Evolutionary conservation across 2,113 vertebrate genomes (phyloP), one percentile per base, ranked within the genome.

Genomic region (Psammodynastes pulverulentus): DNA sequence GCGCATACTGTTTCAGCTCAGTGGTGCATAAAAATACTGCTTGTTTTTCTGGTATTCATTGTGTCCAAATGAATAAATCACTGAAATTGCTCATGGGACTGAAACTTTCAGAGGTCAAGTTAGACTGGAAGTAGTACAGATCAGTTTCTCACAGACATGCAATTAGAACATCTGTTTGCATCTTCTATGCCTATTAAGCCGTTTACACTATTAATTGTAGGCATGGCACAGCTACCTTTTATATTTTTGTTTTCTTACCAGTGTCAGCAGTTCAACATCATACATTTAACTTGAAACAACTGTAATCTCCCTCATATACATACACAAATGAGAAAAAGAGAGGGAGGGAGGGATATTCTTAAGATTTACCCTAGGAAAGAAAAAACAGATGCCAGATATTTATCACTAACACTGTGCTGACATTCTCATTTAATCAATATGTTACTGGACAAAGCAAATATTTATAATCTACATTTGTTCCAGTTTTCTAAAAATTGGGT

Each of bases 131-230:
- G 94, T 91, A 92, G 95, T 88, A 95, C 97, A 97, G 94, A 96
- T n/a, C 91, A 94, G 88, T 94, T 97, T 97, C 97, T 97, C 95
- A 94, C 96, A 96, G 95, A 94, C 95, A 91, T 91, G 94, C 95
- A 95, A 94, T 95, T 94, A 95, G 96, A 97, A 97, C 97, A 98
- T 97, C 97, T 97, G 97, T 94, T 97, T 96, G 96, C 94, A 90
- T 97, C 96, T 94, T 96, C 95, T 92, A 94, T 94, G 96, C 92
- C 97, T 96, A 91, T 97, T 97, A 96, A 93, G 88, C 96, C 95
- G 96, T 96, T 97, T 97, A 95, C 95, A 96, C 95, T 97, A 86
- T 89, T 97, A 97, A 97, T 95, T 97, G 94, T 34, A 97, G 95
- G 95, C 94, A 96, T 96, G 97, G 96, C 94, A 89, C 56, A 94